Evolutionary conservation across 2,888 invertebrate genomes (phyloP).

Genomic region (Eubasilissa splendida): DNA sequence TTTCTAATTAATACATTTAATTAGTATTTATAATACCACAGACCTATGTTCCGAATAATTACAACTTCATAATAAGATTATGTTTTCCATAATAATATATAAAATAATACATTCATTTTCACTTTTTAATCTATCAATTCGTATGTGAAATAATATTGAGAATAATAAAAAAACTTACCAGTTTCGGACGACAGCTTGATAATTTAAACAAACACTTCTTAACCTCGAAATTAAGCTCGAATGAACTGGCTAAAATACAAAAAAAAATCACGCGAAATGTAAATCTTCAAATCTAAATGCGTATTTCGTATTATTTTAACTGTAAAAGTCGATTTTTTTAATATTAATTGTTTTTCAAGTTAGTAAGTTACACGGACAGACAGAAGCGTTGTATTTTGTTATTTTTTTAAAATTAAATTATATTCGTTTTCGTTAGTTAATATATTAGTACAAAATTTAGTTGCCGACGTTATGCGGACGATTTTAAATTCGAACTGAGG

Average conservation of each 20-base stretch:
- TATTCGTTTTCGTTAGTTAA: constrained; percentile 13
- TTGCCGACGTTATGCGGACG: constrained; percentile 1
- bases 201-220: background rate
- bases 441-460: constrained; percentile 11
- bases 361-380: no score
- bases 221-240: background rate
- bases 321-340: no score
- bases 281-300: background rate
- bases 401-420: background rate
- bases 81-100: no score
- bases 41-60: no score
- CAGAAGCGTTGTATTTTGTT: constrained; percentile 4
- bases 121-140: no score
- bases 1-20: no score
- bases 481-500: constrained; percentile 44
- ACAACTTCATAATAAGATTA: no score
- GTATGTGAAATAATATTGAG: no score
- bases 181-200: constrained; percentile 26
- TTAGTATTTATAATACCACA: no score
- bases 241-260: background rate
- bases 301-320: constrained; percentile 11
- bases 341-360: no score
- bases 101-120: no score
- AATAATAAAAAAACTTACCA: background rate
- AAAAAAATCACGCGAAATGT: background rate